Percentiles rank a stretch among this genome's conserved stretches.
phyloP scores from a whole-genome alignment of 2,113 vertebrate genomes.

The Pedionomus torquatus region DNA sequence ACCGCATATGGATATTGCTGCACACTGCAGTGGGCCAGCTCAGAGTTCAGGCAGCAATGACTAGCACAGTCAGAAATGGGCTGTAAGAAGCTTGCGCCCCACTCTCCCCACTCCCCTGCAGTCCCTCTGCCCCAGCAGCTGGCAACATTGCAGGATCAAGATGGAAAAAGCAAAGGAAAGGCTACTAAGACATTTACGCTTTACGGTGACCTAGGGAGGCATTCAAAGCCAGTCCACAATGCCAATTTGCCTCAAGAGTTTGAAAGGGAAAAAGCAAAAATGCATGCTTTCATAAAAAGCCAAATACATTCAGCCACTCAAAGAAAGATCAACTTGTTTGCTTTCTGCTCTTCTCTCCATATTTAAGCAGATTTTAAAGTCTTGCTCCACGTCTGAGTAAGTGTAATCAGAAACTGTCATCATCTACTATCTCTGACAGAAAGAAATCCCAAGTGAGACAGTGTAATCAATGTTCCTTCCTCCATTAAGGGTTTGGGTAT shows the following conservation, averaged over 20 bases:
- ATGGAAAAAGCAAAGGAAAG: not conserved
- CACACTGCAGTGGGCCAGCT: not conserved
- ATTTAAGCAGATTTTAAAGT: conserved; percentile 32
- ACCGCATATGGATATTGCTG: not conserved
- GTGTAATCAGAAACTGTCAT: conserved; percentile 62
- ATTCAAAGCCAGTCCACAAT: not conserved
- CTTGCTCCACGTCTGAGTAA: conserved; percentile 56
- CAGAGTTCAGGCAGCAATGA: not conserved
- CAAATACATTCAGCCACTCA: not conserved
- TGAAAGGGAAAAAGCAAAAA: conserved; percentile 20
- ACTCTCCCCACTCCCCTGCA: not conserved
- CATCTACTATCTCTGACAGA: conserved; percentile 18
- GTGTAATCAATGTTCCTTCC: conserved; percentile 64
- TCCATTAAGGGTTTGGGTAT: conserved; percentile 63
- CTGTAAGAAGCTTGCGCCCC: not conserved
- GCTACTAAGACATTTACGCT: not conserved
- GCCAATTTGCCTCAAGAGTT: not conserved
- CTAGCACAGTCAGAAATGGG: not conserved
- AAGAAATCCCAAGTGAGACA: conserved; percentile 59
- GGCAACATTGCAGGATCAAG: not conserved
- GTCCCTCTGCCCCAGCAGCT: not conserved
- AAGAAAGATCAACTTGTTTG: conserved; percentile 35
- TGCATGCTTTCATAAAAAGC: not conserved
- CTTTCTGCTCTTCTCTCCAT: conserved; percentile 20
- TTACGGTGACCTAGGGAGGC: not conserved